Evolutionary conservation across 2,113 vertebrate genomes (phyloP).

Genomic region (Albula glossodonta): DNA sequence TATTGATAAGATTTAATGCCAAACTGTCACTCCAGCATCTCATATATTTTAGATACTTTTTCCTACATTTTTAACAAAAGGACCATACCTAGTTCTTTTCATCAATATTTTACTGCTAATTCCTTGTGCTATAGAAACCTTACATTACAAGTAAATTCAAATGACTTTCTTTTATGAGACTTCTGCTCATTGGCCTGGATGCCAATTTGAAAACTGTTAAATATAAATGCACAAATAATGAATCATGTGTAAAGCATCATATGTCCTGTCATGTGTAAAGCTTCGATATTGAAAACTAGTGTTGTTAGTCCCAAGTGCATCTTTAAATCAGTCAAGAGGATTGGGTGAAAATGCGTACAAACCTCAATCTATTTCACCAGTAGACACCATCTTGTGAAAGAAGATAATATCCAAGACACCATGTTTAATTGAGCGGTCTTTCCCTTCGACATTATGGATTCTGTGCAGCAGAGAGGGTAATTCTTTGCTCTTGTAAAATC

Average conservation of each 20-base stretch:
- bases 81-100: conserved; percentile 5
- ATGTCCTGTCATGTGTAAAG: conserved; percentile 39
- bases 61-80: conserved; percentile 33
- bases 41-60: conserved; percentile 5
- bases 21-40: conserved; percentile 38
- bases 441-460: neutral
- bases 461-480: neutral
- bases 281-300: conserved; percentile 37
- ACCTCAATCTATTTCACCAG: conserved; percentile 23
- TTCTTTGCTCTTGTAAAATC: conserved; percentile 11
- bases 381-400: neutral
- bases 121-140: conserved; percentile 50
- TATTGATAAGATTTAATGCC: neutral
- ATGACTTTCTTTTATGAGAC: conserved; percentile 69
- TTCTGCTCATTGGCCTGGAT: conserved; percentile 56
- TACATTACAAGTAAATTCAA: conserved; percentile 52
- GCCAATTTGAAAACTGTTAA: conserved; percentile 43
- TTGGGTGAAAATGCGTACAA: conserved; percentile 51
- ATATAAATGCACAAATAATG: conserved; percentile 39
- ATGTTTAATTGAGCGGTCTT: neutral
- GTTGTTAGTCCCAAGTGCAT: conserved; percentile 48
- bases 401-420: neutral
- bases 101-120: conserved; percentile 67
- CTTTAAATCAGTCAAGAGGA: conserved; percentile 60
- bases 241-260: conserved; percentile 58